Percentiles rank a stretch among this genome's conserved stretches.
phyloP scores from a whole-genome alignment of 2,888 invertebrate genomes.

The Nysson spinosus region DNA sequence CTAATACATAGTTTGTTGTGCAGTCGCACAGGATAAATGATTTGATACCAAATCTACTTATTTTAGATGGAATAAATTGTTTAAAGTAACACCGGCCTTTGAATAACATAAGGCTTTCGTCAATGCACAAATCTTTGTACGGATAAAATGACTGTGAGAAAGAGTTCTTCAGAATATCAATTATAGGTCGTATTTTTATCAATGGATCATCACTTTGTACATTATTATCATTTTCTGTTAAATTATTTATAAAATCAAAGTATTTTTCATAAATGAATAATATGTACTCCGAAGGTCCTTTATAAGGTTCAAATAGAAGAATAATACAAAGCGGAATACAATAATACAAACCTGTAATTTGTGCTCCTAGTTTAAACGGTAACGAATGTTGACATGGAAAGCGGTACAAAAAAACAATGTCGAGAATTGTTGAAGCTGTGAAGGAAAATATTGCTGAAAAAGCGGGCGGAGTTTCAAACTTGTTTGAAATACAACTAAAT shows the following conservation, averaged over 20 bases:
- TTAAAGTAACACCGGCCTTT: conserved; percentile 1
- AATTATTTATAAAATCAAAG: too few relatives aligned
- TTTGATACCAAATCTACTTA: conserved; percentile 10
- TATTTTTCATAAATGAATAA: not conserved
- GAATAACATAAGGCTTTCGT: not conserved
- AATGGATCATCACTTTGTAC: not conserved
- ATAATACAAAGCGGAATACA: too few relatives aligned
- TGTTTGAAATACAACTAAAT: too few relatives aligned
- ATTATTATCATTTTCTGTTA: not conserved
- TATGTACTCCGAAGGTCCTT: not conserved
- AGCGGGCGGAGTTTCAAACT: too few relatives aligned
- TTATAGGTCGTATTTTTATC: not conserved
- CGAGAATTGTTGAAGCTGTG: too few relatives aligned
- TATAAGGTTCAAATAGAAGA: not conserved
- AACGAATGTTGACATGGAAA: too few relatives aligned
- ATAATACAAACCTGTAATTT: too few relatives aligned
- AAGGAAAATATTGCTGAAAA: too few relatives aligned
- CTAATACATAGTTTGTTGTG: conserved; percentile 1
- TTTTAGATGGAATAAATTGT: conserved; percentile 6
- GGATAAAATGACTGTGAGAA: not conserved
- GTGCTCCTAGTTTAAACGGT: too few relatives aligned
- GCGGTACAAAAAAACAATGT: too few relatives aligned
- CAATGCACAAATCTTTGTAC: not conserved
- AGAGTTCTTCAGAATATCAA: not conserved
- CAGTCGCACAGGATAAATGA: conserved; percentile 5